A percentile compares a stretch with the other conserved stretches of the same genome.
These are phyloP conservation scores for Pristionchus arcanus DNA, from an alignment of 2,888 invertebrate genomes.

Conservation along the genomic window DNA sequence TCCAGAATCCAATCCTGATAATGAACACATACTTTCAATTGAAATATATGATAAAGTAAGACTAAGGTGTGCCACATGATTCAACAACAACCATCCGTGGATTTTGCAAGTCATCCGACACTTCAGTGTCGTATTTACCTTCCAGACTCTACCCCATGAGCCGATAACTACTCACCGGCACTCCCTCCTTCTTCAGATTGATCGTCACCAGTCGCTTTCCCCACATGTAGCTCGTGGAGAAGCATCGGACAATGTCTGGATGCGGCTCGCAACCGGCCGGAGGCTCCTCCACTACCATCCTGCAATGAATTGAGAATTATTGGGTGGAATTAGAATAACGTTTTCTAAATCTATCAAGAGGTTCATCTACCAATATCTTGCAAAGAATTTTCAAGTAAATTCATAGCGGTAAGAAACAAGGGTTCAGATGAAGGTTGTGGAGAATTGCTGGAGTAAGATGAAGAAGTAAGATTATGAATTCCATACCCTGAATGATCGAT, in stretches of 20 bases:
- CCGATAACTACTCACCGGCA: slow-evolving; percentile 6
- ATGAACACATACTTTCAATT: background rate
- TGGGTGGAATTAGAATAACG: background rate
- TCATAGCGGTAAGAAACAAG: no score
- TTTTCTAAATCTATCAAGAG: background rate
- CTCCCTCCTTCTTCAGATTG: slow-evolving; percentile 41
- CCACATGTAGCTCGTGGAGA: slow-evolving; percentile 35
- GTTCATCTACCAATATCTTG: no score
- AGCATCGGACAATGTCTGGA: slow-evolving; percentile 22
- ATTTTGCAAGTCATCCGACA: no score
- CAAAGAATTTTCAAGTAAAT: no score
- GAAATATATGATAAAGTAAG: no score
- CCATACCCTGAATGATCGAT: background rate
- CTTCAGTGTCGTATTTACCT: no score
- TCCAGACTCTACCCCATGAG: no score
- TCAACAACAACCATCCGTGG: no score
- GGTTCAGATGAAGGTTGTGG: no score
- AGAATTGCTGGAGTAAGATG: no score
- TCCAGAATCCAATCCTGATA: slow-evolving; percentile 52
- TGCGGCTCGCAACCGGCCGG: slow-evolving; percentile 18
- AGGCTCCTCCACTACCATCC: slow-evolving; percentile 39
- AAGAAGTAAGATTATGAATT: no score
- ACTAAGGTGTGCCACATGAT: no score
- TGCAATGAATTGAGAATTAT: background rate
- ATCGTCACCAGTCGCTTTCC: background rate